Conservation (phyloP, 2,113 vertebrate species). For the Phalacrocorax carbo region DNA sequence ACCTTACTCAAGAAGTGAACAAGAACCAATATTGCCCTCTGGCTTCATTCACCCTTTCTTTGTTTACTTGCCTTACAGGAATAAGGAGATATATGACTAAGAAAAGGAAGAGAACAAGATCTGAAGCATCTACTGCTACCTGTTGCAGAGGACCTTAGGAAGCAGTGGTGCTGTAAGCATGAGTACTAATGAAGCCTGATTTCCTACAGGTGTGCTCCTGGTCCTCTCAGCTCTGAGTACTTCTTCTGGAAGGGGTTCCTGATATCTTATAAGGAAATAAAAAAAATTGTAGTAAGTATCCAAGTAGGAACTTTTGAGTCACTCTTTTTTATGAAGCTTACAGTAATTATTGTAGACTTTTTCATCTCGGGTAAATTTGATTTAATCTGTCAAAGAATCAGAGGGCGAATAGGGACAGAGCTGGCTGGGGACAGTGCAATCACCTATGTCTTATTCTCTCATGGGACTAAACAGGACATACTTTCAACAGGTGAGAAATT, state of each 20-base stretch:
- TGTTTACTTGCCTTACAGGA: not conserved
- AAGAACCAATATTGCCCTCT: not conserved
- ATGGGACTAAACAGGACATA: not conserved
- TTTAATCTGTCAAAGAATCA: not conserved
- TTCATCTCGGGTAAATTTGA: not conserved
- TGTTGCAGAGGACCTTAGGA: not conserved
- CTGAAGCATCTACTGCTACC: not conserved
- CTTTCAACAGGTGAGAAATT: not conserved
- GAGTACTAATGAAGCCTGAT: not conserved
- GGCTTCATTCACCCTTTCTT: not conserved
- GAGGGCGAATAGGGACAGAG: not conserved
- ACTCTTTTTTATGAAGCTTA: not conserved
- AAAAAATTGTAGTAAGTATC: not conserved
- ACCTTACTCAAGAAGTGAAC: not conserved
- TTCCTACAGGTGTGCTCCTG: not conserved
- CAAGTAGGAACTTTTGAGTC: not conserved
- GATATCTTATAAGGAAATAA: not conserved
- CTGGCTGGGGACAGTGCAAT: not conserved
- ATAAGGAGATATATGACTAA: not conserved
- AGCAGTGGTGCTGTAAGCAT: not conserved
- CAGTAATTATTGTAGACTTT: not conserved
- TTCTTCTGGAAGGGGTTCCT: not conserved
- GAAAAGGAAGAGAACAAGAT: not conserved
- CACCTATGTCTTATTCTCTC: not conserved
- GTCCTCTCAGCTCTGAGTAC: not conserved